Evolutionary conservation across 2,888 invertebrate genomes (phyloP), one percentile per base, ranked within the genome.

Genomic region (Parasteatoda lunata): DNA sequence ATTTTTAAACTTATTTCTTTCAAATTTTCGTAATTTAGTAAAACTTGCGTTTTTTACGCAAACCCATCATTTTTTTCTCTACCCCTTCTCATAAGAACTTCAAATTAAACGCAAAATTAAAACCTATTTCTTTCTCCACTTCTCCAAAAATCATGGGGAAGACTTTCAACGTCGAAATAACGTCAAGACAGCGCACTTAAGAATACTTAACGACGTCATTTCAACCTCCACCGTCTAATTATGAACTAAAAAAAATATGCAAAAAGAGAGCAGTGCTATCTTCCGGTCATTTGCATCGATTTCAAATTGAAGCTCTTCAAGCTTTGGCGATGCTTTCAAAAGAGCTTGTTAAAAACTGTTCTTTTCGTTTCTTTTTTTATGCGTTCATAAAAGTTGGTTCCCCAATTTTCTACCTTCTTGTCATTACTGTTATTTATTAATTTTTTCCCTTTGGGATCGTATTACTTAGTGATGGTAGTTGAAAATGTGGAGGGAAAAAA

Each of bases 251-350:
- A 66, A 51, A 66, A 47, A 73, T 66, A 68, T 9, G 8, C 47
- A n/a, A 48, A 47, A 15, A 52, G 48, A 69, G 70, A 52, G 51
- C 45, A 59, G n/a, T 13, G 3, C 9, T 59, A 9, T 59, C 5
- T n/a, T 59, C 45, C 45, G 51, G 79, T 72, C 79, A 80, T 73
- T 80, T 80, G 80, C 80, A 80, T 80, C 80, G 80, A 80, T 80
- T 80, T 80, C 73, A 65, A 80, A 73, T 73, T 68, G 80, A 73
- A 66, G 80, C 52, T 13, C 66, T 80, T 73, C 65, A 69, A 47
- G 54, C 68, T 52, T 11, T 66, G 66, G 66, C 54, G 79, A 71
- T 71, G 64, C 71, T 65, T 79, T 59, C 71, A 71, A 79, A 79
- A 71, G 59, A 59, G 71, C 48, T 49, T 54, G 71, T 71, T 79